These are phyloP conservation scores for Zootoca vivipara DNA, from an alignment of 2,113 vertebrate species.

Conservation along the genomic window DNA sequence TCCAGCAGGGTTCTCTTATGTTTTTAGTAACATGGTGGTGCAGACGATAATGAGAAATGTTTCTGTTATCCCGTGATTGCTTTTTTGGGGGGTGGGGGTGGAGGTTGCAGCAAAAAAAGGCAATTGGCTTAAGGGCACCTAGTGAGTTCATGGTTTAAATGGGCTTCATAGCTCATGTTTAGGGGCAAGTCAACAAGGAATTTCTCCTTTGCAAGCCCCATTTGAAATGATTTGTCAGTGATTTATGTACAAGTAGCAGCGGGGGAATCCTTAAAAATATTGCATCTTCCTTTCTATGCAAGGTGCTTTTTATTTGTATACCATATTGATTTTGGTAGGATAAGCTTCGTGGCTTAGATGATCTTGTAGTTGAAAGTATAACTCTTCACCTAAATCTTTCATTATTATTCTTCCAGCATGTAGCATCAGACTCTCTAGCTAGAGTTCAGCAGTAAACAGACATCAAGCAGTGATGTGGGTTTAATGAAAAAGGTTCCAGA, in stretches of 20 bases:
- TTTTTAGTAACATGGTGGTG: too few relatives aligned
- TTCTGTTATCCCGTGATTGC: too few relatives aligned
- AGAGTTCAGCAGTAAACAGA: neutral
- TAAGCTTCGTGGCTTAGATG: neutral
- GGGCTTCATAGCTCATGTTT: neutral
- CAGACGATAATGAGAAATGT: too few relatives aligned
- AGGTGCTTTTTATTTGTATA: neutral
- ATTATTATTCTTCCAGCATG: neutral
- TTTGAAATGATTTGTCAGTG: neutral
- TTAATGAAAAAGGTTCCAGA: too few relatives aligned
- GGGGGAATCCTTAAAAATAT: neutral
- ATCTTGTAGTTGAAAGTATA: neutral
- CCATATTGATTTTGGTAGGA: slow-evolving; percentile 3
- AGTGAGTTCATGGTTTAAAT: neutral
- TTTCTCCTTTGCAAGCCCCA: neutral
- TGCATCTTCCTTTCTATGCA: neutral
- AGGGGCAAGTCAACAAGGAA: neutral
- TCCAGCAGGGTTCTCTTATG: too few relatives aligned
- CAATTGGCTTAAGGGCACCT: neutral
- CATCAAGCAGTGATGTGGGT: neutral
- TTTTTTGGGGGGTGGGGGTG: too few relatives aligned
- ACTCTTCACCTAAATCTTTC: neutral
- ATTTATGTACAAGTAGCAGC: fast-evolving
- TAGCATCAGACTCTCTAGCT: neutral
- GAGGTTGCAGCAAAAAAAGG: too few relatives aligned